Percentiles rank a stretch among this genome's conserved stretches.
Evolutionary conservation across 2,797 vertebrate genomes (phyloP).

Genomic region (Scolopax rusticola): DNA sequence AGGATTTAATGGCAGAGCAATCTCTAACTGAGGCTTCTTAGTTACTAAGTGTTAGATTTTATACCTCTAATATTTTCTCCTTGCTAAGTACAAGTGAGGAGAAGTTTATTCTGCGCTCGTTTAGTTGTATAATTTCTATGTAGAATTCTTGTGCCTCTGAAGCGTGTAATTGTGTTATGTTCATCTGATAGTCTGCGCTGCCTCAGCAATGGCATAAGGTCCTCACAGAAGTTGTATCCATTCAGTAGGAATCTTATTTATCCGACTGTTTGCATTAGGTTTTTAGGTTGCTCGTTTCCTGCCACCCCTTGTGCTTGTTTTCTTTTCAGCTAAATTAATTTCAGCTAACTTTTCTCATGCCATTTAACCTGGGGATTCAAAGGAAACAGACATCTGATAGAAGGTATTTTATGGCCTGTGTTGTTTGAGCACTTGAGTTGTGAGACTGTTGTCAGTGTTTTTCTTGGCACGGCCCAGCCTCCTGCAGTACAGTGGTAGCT

Average conservation of each 20-base stretch:
- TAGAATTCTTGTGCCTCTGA: not conserved
- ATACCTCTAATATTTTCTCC: not conserved
- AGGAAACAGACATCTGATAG: slow-evolving; percentile 31
- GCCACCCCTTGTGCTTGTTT: slow-evolving; percentile 16
- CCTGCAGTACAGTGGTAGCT: slow-evolving; percentile 13
- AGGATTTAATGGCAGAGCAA: not conserved
- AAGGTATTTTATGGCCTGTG: slow-evolving; percentile 27
- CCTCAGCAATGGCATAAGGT: not conserved
- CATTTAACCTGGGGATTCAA: slow-evolving; percentile 26
- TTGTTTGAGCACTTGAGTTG: slow-evolving; percentile 35
- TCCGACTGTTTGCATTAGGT: not conserved
- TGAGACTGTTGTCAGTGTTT: slow-evolving; percentile 50
- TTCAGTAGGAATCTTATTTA: not conserved
- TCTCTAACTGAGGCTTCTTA: not conserved
- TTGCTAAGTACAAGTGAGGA: not conserved
- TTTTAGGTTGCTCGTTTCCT: not conserved
- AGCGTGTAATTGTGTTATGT: not conserved
- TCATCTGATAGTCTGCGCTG: not conserved
- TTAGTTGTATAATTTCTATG: not conserved
- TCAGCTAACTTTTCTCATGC: slow-evolving; percentile 48
- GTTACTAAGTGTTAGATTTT: not conserved
- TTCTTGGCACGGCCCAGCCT: slow-evolving; percentile 34
- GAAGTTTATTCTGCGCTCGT: fast-evolving
- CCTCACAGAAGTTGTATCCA: not conserved
- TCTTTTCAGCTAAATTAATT: slow-evolving; percentile 61